Conservation (phyloP, 2,888 invertebrate genomes). For the Anticlea derivata region DNA sequence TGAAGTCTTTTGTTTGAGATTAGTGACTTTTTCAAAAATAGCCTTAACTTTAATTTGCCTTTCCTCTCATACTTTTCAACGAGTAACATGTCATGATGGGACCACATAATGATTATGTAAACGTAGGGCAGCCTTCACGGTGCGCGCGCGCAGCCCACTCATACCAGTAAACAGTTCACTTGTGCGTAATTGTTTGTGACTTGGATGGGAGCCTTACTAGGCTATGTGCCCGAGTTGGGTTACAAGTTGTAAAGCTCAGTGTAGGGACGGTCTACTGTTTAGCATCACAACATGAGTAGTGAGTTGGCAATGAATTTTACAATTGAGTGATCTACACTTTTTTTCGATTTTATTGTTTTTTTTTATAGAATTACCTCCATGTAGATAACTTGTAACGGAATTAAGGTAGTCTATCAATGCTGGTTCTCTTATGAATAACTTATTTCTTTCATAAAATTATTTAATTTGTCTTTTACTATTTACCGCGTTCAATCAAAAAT, state of each 20-base stretch:
- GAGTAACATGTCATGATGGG: not conserved
- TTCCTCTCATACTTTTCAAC: not conserved
- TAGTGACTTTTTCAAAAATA: not conserved
- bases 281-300: too few relatives aligned
- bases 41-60: not conserved
- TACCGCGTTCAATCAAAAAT: too few relatives aligned
- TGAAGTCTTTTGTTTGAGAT: constrained; percentile 18
- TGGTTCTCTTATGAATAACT: too few relatives aligned
- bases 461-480: too few relatives aligned
- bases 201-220: constrained; percentile 18
- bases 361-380: too few relatives aligned
- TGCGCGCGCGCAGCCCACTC: constrained; percentile 16
- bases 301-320: too few relatives aligned
- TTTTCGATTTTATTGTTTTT: too few relatives aligned
- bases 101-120: constrained; percentile 15
- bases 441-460: too few relatives aligned
- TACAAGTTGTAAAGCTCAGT: constrained; percentile 3
- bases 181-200: constrained; percentile 12
- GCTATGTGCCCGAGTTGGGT: constrained; percentile 5
- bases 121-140: constrained; percentile 21
- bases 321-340: too few relatives aligned
- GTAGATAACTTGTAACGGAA: too few relatives aligned
- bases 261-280: too few relatives aligned
- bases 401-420: too few relatives aligned
- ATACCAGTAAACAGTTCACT: constrained; percentile 3